phyloP scores from a whole-genome alignment of 2,797 vertebrate genomes.

The Tamandua tetradactyla region DNA sequence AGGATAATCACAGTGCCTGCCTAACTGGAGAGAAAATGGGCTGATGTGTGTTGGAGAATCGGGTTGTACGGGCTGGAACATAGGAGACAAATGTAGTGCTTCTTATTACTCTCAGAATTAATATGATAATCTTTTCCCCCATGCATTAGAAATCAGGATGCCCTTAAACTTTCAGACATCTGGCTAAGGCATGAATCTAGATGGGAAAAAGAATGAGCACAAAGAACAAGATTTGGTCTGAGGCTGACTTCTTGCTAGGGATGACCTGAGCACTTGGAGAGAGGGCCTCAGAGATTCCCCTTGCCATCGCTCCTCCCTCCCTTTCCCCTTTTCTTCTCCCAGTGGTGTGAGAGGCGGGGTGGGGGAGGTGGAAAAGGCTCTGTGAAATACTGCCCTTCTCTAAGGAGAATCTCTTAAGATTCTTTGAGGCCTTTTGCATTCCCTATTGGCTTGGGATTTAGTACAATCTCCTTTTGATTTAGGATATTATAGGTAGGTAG shows the following conservation, averaged over 20 bases:
- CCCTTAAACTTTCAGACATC: neutral
- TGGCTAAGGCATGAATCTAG: neutral
- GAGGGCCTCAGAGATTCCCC: neutral
- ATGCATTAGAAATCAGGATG: neutral
- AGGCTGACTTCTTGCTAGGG: neutral
- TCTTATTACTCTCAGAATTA: neutral
- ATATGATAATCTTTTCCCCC: neutral
- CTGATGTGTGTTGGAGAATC: neutral
- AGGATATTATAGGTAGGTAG: neutral
- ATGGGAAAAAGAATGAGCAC: neutral
- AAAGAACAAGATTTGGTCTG: neutral
- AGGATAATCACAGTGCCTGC: neutral
- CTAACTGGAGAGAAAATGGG: no score
- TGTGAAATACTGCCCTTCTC: no score
- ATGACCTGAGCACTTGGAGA: neutral
- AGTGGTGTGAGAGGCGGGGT: no score
- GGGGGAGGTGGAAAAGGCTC: no score
- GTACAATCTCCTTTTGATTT: neutral
- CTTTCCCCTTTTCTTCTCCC: neutral
- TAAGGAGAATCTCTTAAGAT: no score
- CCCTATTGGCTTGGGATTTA: neutral
- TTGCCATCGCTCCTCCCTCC: no score
- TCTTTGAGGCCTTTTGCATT: no score
- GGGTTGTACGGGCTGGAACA: accelerated
- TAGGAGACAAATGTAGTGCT: neutral